phyloP scores from a whole-genome alignment of 2,797 vertebrate species.

The Brachymystax lenok region DNA sequence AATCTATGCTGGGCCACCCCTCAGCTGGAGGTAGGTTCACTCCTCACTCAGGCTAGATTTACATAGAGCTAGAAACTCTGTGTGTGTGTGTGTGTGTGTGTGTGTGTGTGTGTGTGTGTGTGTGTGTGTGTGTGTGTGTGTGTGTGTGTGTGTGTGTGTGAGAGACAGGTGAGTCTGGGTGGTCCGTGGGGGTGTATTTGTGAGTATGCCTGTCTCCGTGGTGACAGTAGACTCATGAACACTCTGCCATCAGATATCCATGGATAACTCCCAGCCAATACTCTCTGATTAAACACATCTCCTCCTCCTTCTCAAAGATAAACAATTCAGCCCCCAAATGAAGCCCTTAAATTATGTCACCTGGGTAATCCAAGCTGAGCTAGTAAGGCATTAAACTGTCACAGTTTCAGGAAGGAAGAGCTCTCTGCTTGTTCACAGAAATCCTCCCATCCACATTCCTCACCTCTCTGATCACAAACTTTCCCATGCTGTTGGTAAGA shows the following conservation, averaged over 20 bases:
- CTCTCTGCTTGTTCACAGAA: conserved; percentile 14
- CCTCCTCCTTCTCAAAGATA: conserved; percentile 3
- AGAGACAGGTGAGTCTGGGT: conserved; percentile 19
- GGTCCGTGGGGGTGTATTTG: conserved; percentile 4
- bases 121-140: neutral
- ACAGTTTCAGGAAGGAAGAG: conserved; percentile 4
- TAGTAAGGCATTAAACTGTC: conserved; percentile 1
- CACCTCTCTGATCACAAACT: neutral
- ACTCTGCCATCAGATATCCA: conserved; percentile 5
- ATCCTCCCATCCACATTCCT: conserved; percentile 7
- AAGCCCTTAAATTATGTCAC: conserved; percentile 8
- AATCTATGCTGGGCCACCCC: conserved; percentile 48
- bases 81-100: conserved; percentile 9
- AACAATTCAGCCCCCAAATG: conserved; percentile 2
- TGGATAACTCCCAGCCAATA: conserved; percentile 5
- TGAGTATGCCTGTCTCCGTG: neutral
- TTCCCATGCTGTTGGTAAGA: neutral
- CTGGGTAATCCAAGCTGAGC: neutral
- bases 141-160: conserved; percentile 15
- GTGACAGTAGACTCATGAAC: conserved; percentile 13
- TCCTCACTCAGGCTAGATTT: conserved; percentile 43
- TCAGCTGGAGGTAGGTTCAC: conserved; percentile 45
- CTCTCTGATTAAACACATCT: conserved; percentile 8
- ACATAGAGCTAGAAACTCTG: conserved; percentile 32
- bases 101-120: conserved; percentile 9